phyloP scores from a whole-genome alignment of 2,113 vertebrate genomes.

The Tachysurus vachellii region DNA sequence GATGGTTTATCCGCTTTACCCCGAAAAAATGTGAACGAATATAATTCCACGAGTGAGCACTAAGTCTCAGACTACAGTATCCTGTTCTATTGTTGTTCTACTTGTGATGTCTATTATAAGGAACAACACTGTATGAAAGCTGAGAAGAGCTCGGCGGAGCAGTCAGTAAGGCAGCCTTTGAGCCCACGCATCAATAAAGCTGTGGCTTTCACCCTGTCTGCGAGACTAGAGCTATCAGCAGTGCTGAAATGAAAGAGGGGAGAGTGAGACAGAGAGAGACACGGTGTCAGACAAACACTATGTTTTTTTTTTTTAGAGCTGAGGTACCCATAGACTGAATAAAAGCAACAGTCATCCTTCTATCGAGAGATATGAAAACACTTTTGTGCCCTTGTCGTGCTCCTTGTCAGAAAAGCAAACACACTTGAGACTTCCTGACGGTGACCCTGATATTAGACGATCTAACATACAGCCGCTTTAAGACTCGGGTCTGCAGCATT shows the following conservation, averaged over 20 bases:
- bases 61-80: conserved; percentile 46
- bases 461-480: not conserved
- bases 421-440: not conserved
- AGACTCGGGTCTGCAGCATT: not conserved
- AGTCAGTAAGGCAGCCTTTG: conserved; percentile 52
- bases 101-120: conserved; percentile 52
- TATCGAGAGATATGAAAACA: conserved; percentile 25
- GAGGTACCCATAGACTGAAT: not conserved
- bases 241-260: conserved; percentile 30
- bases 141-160: conserved; percentile 41
- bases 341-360: conserved; percentile 2
- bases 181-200: conserved; percentile 61
- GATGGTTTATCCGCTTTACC: conserved; percentile 6
- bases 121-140: conserved; percentile 50
- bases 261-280: conserved; percentile 27
- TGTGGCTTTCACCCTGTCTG: conserved; percentile 44
- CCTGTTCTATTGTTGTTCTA: conserved; percentile 47
- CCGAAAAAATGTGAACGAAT: not conserved
- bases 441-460: conserved; percentile 4
- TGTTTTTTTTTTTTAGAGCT: not conserved
- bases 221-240: conserved; percentile 43
- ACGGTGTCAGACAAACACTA: conserved; percentile 28
- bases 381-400: not conserved
- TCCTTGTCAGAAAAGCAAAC: conserved; percentile 7
- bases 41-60: conserved; percentile 43